Percentiles rank a stretch among this genome's conserved stretches.
These are phyloP conservation scores for Rhodeus uyekii DNA, from an alignment of 2,797 vertebrate species.

Conservation along the genomic window DNA sequence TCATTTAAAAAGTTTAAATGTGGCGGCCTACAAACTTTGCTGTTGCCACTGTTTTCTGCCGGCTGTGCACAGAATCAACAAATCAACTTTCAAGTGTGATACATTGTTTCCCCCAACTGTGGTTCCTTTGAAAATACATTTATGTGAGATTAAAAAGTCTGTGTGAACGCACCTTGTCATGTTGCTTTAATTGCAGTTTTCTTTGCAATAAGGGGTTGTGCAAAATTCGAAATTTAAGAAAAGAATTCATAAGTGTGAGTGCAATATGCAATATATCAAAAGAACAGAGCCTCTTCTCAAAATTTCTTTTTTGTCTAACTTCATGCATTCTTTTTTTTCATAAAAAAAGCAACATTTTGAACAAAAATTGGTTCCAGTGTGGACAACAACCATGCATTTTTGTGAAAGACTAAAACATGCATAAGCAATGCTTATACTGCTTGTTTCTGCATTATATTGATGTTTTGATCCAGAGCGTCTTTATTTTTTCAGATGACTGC, in stretches of 20 bases:
- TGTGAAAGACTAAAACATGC: too few relatives aligned
- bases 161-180: background rate
- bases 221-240: background rate
- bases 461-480: background rate
- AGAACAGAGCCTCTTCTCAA: background rate
- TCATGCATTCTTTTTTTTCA: too few relatives aligned
- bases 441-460: background rate
- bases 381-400: too few relatives aligned
- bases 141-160: background rate
- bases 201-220: background rate
- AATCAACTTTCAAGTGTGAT: background rate
- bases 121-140: background rate
- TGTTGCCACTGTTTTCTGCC: background rate
- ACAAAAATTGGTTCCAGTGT: too few relatives aligned
- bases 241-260: background rate
- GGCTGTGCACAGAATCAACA: slow-evolving; percentile 10
- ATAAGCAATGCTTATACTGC: background rate
- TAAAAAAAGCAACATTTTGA: background rate
- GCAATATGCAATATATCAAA: background rate
- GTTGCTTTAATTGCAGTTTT: background rate
- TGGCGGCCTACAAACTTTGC: background rate
- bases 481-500: background rate
- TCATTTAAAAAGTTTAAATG: slow-evolving; percentile 16
- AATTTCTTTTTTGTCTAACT: background rate
- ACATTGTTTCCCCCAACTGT: background rate